Evolutionary conservation across 2,797 vertebrate genomes (phyloP), one percentile per base, ranked within the genome.

Genomic region (Calcarius lapponicus): DNA sequence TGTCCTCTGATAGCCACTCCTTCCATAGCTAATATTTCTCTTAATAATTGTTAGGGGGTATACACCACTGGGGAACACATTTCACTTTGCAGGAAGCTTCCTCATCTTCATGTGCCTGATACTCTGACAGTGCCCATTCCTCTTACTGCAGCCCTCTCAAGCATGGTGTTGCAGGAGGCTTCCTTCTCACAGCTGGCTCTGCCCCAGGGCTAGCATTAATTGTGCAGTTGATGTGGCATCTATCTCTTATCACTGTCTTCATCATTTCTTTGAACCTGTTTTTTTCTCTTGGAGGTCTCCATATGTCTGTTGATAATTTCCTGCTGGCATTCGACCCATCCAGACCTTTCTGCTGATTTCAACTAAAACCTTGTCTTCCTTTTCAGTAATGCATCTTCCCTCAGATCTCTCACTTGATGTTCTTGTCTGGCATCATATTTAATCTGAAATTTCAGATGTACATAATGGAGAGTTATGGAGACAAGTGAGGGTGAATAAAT

Each of bases 331-430:
- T 66, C 0, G 0, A 70, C 36, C 29, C 34, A 36, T 67, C 16
- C 24, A 76, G 88, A 29, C 29, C 40, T 85, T 86, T 84, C 62
- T 80, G 81, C 56, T 89, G 84, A 71, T 89, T 78, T 87, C 57
- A 86, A 16, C 74, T 74, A 61, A 74, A 82, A 43, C 8, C 53
- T 42, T n/a, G 25, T 57, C 48, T 57, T 70, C 17, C 36, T 94
- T 93, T 89, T 72, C 40, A 71, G 32, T 89, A 78, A 83, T 72
- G 69, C 50, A 34, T 72, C 67, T 89, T 54, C 43, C 36, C 38
- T 93, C 51, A 76, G n/a, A 80, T 95, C 22, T 92, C 21, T 54
- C 18, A 42, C 90, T 72, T 88, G 56, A 82, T 92, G 34, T 64
- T 54, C 64, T 87, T 82, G 60, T 67, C 74, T 89, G 80, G 53